Evolutionary conservation across 2,797 vertebrate genomes (phyloP), one percentile per base, ranked within the genome.

Genomic region (Melanotaenia maccullochi): DNA sequence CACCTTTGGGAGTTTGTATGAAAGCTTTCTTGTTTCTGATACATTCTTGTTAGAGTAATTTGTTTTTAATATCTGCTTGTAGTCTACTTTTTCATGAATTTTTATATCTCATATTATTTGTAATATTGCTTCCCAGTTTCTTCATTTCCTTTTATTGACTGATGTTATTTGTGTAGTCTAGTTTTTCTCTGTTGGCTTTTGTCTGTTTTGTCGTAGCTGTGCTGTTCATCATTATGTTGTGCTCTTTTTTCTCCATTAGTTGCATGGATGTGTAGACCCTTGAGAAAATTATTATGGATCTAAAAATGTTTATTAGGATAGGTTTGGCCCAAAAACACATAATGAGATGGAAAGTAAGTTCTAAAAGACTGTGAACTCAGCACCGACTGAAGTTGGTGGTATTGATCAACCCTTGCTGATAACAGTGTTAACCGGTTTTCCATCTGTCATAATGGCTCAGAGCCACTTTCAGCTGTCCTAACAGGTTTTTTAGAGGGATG

Each of bases 321-420:
- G 6, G 9, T 59, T 49, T 35, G 32, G n/a, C 24, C 16, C 1
- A 66, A 47, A 42, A 68, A 12, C 20, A 6, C 4, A 24, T 5
- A 52, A 52, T 7, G 12, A 30, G 36, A 68, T 0, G 0, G 35
- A 60, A 49, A 47, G 4, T 14, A 16, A 18, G 14, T n/a, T 65
- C 36, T 2, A 8, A 60, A 35, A 44, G 24, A 9, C 35, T 54
- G n/a, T 60, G 35, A 63, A 25, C 28, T 55, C 24, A 13, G 49
- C 49, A 51, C n/a, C 4, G 4, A 18, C 61, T 57, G 66, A 33
- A 28, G 38, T 51, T 59, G 42, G 42, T 59, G 30, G 42, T 78
- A 80, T 83, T 60, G 82, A 83, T 83, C 73, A 64, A 25, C 9
- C 14, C 38, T 60, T 44, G 30, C 40, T 65, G 65, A 60, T 79